A percentile compares a stretch with the other conserved stretches of the same genome.
Evolutionary conservation across 2,797 vertebrate species (phyloP).

Genomic region (Glossophaga mutica): DNA sequence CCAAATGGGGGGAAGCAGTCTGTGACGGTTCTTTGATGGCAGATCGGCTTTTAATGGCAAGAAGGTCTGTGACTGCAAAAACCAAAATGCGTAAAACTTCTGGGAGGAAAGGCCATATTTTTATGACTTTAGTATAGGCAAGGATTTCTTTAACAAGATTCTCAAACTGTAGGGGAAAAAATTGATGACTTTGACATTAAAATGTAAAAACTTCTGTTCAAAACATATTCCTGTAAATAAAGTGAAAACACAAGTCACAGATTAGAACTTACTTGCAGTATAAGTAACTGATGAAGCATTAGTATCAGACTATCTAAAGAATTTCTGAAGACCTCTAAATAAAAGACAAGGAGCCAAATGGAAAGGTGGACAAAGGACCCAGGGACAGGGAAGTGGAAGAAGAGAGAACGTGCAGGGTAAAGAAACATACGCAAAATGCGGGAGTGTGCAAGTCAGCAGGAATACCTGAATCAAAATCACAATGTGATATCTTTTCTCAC

Average conservation of each 20-base stretch:
- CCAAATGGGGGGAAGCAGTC: rapidly evolving
- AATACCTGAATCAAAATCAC: neutral
- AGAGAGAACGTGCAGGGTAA: neutral
- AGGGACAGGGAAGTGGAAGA: neutral
- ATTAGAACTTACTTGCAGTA: neutral
- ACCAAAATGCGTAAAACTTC: neutral
- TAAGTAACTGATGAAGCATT: neutral
- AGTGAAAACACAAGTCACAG: neutral
- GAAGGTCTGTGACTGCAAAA: neutral
- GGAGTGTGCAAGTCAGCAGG: neutral
- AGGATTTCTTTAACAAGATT: neutral
- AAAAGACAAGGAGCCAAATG: neutral
- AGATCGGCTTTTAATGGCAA: neutral
- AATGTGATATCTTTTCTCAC: rapidly evolving
- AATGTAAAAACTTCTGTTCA: neutral
- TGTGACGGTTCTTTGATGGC: neutral
- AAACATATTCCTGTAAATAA: neutral
- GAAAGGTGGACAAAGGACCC: neutral
- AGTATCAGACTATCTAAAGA: neutral
- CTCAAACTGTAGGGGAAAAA: neutral
- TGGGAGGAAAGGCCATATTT: neutral
- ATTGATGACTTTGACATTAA: neutral
- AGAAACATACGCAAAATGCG: rapidly evolving
- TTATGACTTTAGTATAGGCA: neutral
- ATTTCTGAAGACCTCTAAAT: neutral